phyloP scores from a whole-genome alignment of 2,888 invertebrate species.

The Lycia hirtaria region DNA sequence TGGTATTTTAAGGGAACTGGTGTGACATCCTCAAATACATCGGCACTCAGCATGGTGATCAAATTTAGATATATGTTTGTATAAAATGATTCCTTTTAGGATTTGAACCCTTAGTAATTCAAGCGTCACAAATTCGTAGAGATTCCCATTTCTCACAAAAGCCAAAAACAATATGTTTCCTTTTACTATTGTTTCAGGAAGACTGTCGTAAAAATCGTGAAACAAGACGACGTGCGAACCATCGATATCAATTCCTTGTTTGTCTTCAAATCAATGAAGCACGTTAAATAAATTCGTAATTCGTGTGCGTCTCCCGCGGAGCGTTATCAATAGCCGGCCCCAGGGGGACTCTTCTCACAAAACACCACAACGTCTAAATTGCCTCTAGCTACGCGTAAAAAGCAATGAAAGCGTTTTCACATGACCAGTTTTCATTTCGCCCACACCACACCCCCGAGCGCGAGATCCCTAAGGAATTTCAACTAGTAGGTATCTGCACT shows the following conservation, averaged over 20 bases:
- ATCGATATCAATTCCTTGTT: conserved; percentile 27
- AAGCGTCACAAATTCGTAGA: no score
- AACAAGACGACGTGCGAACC: conserved; percentile 19
- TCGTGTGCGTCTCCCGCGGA: conserved; percentile 58
- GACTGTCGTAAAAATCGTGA: conserved; percentile 24
- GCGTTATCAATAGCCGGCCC: conserved; percentile 65
- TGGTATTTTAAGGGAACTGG: no score
- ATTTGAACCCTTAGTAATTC: no score
- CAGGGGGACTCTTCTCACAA: conserved; percentile 57
- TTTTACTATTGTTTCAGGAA: conserved; percentile 21
- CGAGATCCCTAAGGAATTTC: conserved; percentile 76
- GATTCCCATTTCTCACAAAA: no score
- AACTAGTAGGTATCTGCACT: conserved; percentile 73
- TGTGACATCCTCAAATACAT: no score
- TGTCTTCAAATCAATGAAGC: conserved; percentile 56
- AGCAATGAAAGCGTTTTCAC: conserved; percentile 84
- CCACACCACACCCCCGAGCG: conserved; percentile 62
- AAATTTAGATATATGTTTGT: no score
- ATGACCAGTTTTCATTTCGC: conserved; percentile 81
- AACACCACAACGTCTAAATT: conserved; percentile 79
- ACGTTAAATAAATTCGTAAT: conserved; percentile 48
- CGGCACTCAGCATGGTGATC: no score
- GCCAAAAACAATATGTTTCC: conserved; percentile 5
- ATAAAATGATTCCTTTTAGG: no score
- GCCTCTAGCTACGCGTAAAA: conserved; percentile 81